Conservation (phyloP, 2,888 invertebrate species). For the Bugula neritina region DNA sequence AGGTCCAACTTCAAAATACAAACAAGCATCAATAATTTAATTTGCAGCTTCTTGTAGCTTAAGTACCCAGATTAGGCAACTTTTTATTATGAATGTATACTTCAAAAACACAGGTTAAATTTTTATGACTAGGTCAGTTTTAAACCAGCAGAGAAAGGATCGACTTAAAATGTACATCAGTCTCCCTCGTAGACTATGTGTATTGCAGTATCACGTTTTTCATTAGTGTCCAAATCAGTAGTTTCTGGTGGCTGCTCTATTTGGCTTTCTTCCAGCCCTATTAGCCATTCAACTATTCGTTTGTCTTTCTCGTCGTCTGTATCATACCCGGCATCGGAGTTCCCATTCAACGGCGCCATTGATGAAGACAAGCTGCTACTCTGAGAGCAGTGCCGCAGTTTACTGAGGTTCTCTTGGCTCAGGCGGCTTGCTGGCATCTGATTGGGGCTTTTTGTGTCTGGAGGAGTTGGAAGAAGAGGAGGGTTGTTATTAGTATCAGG, state of each 20-base stretch:
- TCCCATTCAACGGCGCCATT: neutral
- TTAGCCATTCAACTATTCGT: slow-evolving; percentile 19
- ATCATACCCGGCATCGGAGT: slow-evolving; percentile 18
- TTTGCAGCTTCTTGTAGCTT: too few species aligned
- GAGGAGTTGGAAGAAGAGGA: neutral
- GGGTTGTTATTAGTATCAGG: neutral
- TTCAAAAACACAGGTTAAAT: too few species aligned
- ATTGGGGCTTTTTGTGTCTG: neutral
- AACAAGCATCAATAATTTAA: too few species aligned
- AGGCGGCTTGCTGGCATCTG: neutral
- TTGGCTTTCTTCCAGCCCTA: neutral
- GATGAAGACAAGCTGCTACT: neutral
- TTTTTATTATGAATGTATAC: too few species aligned
- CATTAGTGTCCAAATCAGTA: neutral
- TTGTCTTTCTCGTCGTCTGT: slow-evolving; percentile 26
- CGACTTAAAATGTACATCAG: too few species aligned
- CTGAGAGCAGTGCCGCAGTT: neutral
- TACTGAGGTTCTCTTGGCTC: slow-evolving; percentile 23
- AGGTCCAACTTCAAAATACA: too few species aligned
- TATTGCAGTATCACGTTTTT: slow-evolving; percentile 26
- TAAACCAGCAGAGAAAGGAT: too few species aligned
- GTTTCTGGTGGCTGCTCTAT: slow-evolving; percentile 4
- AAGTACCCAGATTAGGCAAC: too few species aligned
- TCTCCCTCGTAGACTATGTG: slow-evolving; percentile 26
- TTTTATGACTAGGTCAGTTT: too few species aligned